Evolutionary conservation across 2,113 vertebrate species (phyloP), one percentile per base, ranked within the genome.

Genomic region (Cottus gobio): DNA sequence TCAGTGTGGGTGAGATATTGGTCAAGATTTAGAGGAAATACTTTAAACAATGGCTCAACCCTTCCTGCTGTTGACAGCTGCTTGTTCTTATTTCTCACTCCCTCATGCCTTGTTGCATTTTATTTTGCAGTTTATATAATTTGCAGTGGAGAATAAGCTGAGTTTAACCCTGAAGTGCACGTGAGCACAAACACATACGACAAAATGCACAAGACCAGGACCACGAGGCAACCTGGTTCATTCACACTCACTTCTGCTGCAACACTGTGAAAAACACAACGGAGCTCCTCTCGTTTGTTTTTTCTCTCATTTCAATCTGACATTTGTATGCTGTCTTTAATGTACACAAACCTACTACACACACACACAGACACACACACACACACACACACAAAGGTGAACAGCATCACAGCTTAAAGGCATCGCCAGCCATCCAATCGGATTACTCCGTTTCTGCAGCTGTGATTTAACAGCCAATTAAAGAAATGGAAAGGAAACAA

Each of bases 381-480:
- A 44, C 65, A 69, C 68, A 82, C 30, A 31, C 57, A 82, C 71
- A 78, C 28, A 81, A 77, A 73, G 39, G 62, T 78, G 65, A 73
- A 77, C 75, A 62, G 72, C 69, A 66, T 74, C 64, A 76, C 31
- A 83, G 75, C 68, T 75, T 88, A 37, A 48, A 74, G 79, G 75
- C 70, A 64, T 3, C 10, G 42, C 85, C 80, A 86, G 81, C 63
- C 50, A 75, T 83, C 79, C 90, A n/a, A n/a, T n/a, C n/a, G n/a
- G n/a, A n/a, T n/a, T n/a, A n/a, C n/a, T n/a, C n/a, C n/a, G n/a
- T n/a, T n/a, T n/a, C n/a, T n/a, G n/a, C n/a, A 48, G 71, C 68
- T 71, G 64, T 83, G 89, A 91, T 90, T 92, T 91, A 92, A 86
- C 81, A 75, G 56, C 71, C 68, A 64, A 79, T 90, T 84, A 75